Base-by-base conservation (phyloP, 2,797 vertebrate genomes). In the Muraenolepis orangiensis region DNA sequence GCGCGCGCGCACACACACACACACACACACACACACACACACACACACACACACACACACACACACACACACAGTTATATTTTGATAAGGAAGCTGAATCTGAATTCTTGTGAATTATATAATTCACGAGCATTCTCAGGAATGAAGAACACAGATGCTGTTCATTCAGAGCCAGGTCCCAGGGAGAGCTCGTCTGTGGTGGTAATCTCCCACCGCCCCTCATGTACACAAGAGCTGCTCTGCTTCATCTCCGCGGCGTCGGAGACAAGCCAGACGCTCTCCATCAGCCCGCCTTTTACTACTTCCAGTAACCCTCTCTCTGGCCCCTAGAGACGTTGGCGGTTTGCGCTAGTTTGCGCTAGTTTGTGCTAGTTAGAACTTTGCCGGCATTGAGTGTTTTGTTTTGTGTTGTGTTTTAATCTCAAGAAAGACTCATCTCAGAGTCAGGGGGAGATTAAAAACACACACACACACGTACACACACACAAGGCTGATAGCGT, bases 111-210 rank as follows among this genome's bases (percentile, higher is more conserved):
- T n/a, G n/a, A n/a, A n/a, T n/a, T n/a, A n/a, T n/a, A n/a, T n/a
- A n/a, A n/a, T n/a, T n/a, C n/a, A n/a, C n/a, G n/a, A n/a, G n/a
- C n/a, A n/a, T n/a, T n/a, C n/a, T n/a, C n/a, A 72, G 20, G 70
- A 74, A 7, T 0, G 36, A 61, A 68, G 79, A 78, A 74, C 70
- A 72, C 72, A 75, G 70, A 87, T 82, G 79, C 80, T 80, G 26
- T 82, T 80, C 90, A 88, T 85, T 80, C 73, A 81, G 80, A 90
- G 90, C 78, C 84, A 88, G 82, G 83, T 87, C 84, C 82, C 46
- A 74, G 71, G 79, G 77, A 86, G 85, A 82, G 81, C 74, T 79
- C 70, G 82, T 87, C 80, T 81, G 77, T 5, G 20, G 81, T 70
- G 29, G 67, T n/a, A n/a, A n/a, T n/a, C n/a, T n/a, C n/a, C n/a